phyloP scores from a whole-genome alignment of 2,113 vertebrate species.

The Lethenteron reissneri region DNA sequence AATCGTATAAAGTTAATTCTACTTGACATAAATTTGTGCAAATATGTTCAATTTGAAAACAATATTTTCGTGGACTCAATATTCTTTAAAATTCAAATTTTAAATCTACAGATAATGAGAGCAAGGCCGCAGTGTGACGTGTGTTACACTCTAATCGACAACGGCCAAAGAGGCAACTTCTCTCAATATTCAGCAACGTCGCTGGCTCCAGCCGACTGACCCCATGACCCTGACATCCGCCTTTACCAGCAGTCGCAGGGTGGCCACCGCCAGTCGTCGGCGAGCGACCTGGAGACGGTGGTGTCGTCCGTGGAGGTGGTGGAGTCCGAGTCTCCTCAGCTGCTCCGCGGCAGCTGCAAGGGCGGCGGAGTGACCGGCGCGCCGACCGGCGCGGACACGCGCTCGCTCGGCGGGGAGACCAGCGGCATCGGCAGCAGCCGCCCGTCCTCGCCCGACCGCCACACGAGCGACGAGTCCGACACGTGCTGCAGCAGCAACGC shows the following conservation, averaged over 20 bases:
- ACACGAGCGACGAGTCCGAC: background rate
- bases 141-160: too few relatives aligned
- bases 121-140: too few relatives aligned
- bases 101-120: too few relatives aligned
- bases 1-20: background rate
- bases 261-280: background rate
- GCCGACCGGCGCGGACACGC: conserved; percentile 1
- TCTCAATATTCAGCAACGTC: too few relatives aligned
- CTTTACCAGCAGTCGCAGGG: too few relatives aligned
- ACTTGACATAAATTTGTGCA: background rate
- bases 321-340: conserved; percentile 2
- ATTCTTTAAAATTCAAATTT: too few relatives aligned
- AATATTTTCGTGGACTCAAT: background rate
- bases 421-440: background rate
- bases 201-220: too few relatives aligned
- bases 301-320: conserved; percentile 1
- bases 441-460: conserved; percentile 1
- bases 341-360: background rate
- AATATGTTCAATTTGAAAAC: background rate
- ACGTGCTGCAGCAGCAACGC: background rate
- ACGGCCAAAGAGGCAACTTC: too few relatives aligned
- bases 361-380: background rate
- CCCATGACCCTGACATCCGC: too few relatives aligned
- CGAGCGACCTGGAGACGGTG: background rate
- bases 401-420: conserved; percentile 3